Conservation (phyloP, 2,797 vertebrate genomes). For the Argyrosomus regius region DNA sequence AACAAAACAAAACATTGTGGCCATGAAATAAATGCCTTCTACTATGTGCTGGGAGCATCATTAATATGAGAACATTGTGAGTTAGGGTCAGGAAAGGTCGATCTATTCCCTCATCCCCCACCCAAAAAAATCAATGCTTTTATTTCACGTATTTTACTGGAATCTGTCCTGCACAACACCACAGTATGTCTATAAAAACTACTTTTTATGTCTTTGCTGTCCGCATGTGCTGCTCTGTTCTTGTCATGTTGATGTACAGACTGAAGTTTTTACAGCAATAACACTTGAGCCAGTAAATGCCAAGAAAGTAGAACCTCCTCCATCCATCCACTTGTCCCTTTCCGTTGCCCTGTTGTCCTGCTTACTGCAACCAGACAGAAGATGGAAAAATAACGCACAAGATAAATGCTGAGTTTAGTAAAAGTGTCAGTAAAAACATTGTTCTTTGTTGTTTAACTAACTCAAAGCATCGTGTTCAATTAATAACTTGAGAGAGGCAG, state of each 20-base stretch:
- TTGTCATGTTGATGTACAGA: not conserved
- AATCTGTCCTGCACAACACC: not conserved
- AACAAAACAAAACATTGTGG: not conserved
- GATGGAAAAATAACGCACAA: not conserved
- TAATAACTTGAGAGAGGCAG: not conserved
- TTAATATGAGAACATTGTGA: conserved; percentile 3
- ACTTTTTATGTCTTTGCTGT: not conserved
- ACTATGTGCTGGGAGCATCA: not conserved
- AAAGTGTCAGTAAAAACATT: not conserved
- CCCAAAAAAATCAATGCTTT: conserved; percentile 11
- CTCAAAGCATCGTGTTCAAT: conserved; percentile 1
- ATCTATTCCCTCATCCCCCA: not conserved
- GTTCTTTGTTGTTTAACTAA: not conserved
- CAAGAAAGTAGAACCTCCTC: not conserved
- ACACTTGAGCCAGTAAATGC: not conserved
- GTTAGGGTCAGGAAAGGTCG: not conserved
- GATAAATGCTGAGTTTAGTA: not conserved
- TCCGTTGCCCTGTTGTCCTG: not conserved
- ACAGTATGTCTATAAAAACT: not conserved
- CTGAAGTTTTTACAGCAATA: not conserved
- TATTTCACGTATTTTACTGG: conserved; percentile 5
- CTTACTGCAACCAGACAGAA: not conserved
- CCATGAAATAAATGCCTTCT: not conserved
- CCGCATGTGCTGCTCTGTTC: not conserved
- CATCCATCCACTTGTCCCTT: not conserved